Conservation (phyloP, 2,797 vertebrate species). For the Artibeus lituratus region DNA sequence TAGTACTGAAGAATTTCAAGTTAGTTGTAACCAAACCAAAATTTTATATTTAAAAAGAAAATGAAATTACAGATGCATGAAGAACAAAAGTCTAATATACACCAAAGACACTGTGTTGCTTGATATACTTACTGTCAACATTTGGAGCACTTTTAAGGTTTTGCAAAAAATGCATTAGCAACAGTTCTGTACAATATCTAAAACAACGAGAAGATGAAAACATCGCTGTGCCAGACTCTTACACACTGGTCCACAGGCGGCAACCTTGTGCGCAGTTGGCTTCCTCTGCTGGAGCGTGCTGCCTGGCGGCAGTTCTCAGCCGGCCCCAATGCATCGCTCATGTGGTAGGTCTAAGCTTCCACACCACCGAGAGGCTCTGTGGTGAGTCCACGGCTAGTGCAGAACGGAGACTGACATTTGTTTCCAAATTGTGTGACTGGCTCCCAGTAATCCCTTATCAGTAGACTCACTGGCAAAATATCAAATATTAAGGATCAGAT, state of each 20-base stretch:
- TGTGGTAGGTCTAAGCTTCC: constrained; percentile 57
- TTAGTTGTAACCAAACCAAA: constrained; percentile 72
- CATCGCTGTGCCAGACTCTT: constrained; percentile 52
- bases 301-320: constrained; percentile 42
- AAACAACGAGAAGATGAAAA: constrained; percentile 71
- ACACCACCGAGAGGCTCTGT: constrained; percentile 54
- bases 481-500: constrained; percentile 51
- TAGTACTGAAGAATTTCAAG: constrained; percentile 59
- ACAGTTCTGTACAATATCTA: constrained; percentile 64
- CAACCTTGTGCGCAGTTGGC: constrained; percentile 37
- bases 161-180: constrained; percentile 70
- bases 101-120: constrained; percentile 70
- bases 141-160: constrained; percentile 58
- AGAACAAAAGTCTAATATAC: constrained; percentile 68
- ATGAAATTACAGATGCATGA: constrained; percentile 69
- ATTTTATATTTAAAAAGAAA: constrained; percentile 74
- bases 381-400: constrained; percentile 41
- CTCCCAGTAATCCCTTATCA: constrained; percentile 43
- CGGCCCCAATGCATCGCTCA: constrained; percentile 44
- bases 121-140: constrained; percentile 66
- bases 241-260: constrained; percentile 51
- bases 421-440: constrained; percentile 54
- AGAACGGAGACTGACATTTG: neutral
- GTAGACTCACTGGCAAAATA: constrained; percentile 54
- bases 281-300: constrained; percentile 57